These are phyloP conservation scores for Cryptoprocta ferox DNA, from an alignment of 2,797 vertebrate species.

Conservation along the genomic window DNA sequence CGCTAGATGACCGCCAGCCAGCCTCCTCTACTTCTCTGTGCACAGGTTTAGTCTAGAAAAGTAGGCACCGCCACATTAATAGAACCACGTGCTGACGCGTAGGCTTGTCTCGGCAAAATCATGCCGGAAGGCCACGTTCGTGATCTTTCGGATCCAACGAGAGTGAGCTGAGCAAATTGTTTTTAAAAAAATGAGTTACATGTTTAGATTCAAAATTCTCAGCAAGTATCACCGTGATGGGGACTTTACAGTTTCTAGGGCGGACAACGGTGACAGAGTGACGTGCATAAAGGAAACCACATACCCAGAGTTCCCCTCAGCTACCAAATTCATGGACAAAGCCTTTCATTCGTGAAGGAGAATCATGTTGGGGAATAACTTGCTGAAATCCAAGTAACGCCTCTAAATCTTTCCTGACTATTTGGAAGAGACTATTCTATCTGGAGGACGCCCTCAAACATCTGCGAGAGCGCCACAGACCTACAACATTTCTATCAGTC, in stretches of 20 bases:
- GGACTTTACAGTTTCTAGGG: not conserved
- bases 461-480: not conserved
- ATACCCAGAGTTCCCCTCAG: not conserved
- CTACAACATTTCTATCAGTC: not conserved
- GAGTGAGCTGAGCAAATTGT: not conserved
- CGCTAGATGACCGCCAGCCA: rapidly evolving
- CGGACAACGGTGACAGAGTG: not conserved
- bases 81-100: rapidly evolving
- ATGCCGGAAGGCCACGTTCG: rapidly evolving
- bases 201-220: not conserved
- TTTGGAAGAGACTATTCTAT: not conserved
- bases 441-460: rapidly evolving
- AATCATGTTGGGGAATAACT: too few relatives aligned
- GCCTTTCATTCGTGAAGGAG: not conserved
- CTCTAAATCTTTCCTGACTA: not conserved
- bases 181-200: not conserved
- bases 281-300: not conserved
- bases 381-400: not conserved
- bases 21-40: rapidly evolving
- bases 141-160: not conserved
- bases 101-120: not conserved
- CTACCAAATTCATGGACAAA: not conserved
- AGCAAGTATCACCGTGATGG: rapidly evolving
- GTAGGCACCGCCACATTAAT: rapidly evolving
- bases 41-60: too few relatives aligned